These are phyloP conservation scores for Limnodromus scolopaceus DNA, from an alignment of 2,797 vertebrate genomes.

Conservation along the genomic window DNA sequence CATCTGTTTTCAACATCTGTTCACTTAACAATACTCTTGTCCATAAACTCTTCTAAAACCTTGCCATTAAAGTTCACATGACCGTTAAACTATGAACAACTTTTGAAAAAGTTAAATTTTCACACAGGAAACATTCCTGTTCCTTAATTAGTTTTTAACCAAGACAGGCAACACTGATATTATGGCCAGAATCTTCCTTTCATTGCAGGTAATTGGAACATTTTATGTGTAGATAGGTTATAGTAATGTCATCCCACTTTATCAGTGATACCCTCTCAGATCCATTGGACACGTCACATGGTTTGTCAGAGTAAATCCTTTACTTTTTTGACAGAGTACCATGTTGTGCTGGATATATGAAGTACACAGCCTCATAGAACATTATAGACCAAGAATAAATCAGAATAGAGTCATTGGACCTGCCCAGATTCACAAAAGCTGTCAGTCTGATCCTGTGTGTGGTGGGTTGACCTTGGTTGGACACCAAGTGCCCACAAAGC, in stretches of 20 bases:
- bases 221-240: background rate
- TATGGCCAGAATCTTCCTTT: background rate
- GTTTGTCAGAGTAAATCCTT: background rate
- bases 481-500: background rate
- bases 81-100: background rate
- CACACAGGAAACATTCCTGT: background rate
- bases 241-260: background rate
- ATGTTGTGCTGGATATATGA: background rate
- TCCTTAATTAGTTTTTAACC: background rate
- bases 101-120: background rate
- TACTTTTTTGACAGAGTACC: background rate
- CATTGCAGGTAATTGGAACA: background rate
- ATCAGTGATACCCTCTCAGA: background rate
- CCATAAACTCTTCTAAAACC: background rate
- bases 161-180: background rate
- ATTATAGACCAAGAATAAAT: background rate
- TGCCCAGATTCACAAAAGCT: background rate
- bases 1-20: slow-evolving; percentile 81
- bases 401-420: background rate
- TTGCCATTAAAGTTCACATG: background rate
- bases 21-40: background rate
- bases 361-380: background rate
- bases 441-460: background rate
- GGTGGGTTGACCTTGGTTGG: background rate
- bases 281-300: rapidly evolving